phyloP scores from a whole-genome alignment of 1,140 invertebrate genomes.

The Eumeta japonica region DNA sequence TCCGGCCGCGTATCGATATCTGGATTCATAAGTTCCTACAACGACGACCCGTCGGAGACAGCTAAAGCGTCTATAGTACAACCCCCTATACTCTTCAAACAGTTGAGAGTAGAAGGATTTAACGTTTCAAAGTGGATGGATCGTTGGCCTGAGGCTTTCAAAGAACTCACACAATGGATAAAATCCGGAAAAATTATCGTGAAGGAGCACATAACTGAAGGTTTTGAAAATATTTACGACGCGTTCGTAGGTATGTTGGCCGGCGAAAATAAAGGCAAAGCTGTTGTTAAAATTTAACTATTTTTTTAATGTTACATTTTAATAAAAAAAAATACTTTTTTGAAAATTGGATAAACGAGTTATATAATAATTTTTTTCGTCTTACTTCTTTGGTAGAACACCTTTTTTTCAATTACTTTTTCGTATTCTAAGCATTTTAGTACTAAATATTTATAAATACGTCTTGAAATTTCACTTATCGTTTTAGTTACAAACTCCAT shows the following conservation, averaged over 20 bases:
- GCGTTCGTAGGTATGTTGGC: conserved; percentile 61
- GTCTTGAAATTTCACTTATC: too few species aligned
- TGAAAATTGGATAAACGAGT: not conserved
- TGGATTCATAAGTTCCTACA: conserved; percentile 60
- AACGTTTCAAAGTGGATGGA: conserved; percentile 28
- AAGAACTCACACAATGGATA: conserved; percentile 51
- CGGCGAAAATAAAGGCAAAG: conserved; percentile 63
- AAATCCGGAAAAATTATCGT: conserved; percentile 57
- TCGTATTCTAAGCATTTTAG: not conserved
- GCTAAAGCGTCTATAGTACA: conserved; percentile 52
- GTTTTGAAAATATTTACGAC: conserved; percentile 61
- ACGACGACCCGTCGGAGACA: conserved; percentile 22
- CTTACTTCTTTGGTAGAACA: too few species aligned
- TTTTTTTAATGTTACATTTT: too few species aligned
- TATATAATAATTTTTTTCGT: not conserved
- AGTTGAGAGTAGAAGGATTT: conserved; percentile 56
- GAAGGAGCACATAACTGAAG: conserved; percentile 56
- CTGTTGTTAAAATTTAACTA: conserved; percentile 55
- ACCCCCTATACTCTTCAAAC: conserved; percentile 42
- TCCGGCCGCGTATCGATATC: conserved; percentile 62
- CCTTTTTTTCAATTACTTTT: not conserved
- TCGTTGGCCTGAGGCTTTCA: conserved; percentile 48
- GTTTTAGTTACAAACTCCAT: too few species aligned
- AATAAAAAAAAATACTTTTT: too few species aligned
- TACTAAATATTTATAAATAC: too few species aligned